Evolutionary conservation across 2,888 invertebrate species (phyloP).

Genomic region (Ophion ventricosus): DNA sequence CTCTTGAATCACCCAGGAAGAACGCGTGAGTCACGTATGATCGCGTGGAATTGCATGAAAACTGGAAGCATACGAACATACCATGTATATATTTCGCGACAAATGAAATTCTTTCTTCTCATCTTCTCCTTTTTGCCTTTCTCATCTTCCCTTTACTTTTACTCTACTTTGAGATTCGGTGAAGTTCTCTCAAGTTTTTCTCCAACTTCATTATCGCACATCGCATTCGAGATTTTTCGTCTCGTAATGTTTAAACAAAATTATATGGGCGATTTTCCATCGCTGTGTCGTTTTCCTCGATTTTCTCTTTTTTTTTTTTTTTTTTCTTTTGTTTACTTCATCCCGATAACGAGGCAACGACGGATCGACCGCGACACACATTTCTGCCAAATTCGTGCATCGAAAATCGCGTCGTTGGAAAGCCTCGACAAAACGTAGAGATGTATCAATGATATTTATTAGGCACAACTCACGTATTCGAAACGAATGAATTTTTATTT

Average conservation of each 20-base stretch:
- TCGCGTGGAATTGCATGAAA: constrained; percentile 65
- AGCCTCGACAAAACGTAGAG: not conserved
- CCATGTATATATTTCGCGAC: constrained; percentile 57
- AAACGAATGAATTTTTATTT: constrained; percentile 41
- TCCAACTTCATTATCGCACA: not conserved
- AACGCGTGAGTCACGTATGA: constrained; percentile 65
- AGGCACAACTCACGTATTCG: constrained; percentile 1
- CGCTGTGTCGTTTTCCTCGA: constrained; percentile 3
- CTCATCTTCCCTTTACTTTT: constrained; percentile 4
- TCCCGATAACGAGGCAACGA: not conserved
- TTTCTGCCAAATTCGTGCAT: constrained; percentile 44
- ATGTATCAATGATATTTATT: not conserved
- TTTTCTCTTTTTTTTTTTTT: too few relatives aligned
- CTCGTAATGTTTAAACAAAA: not conserved
- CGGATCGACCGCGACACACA: too few relatives aligned
- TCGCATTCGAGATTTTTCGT: constrained; percentile 10
- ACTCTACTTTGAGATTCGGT: constrained; percentile 10
- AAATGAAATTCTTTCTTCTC: constrained; percentile 24
- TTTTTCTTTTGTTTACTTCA: not conserved
- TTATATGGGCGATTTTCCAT: not conserved
- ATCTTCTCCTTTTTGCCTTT: constrained; percentile 7
- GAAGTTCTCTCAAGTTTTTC: not conserved
- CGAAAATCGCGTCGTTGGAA: constrained; percentile 47
- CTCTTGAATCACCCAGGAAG: constrained; percentile 58
- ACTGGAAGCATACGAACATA: constrained; percentile 66